Conservation (phyloP, 2,797 vertebrate genomes). For the Telmatherina bonti region DNA sequence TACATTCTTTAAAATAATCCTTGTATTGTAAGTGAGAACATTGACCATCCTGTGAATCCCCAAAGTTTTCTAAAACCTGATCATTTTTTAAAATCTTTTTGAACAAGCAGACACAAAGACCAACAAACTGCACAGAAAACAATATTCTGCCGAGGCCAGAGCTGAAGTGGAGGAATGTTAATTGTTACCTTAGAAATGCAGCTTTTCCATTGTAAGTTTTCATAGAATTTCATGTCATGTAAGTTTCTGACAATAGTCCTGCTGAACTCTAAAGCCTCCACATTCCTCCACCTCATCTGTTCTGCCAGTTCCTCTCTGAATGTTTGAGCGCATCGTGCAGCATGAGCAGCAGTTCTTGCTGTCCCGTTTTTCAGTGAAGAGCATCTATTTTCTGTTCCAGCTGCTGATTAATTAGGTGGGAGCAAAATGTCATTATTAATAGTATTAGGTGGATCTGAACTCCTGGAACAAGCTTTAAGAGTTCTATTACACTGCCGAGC, state of each 20-base stretch:
- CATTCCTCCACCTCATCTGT: too few relatives aligned
- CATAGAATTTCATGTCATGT: background rate
- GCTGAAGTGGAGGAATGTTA: background rate
- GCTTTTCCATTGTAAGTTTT: background rate
- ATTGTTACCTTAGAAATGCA: background rate
- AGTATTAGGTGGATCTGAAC: conserved; percentile 54
- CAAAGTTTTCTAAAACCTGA: too few relatives aligned
- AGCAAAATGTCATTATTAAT: conserved; percentile 63
- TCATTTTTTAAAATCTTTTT: too few relatives aligned
- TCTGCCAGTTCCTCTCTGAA: conserved; percentile 47
- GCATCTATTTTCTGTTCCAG: conserved; percentile 52
- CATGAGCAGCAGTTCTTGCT: conserved; percentile 46
- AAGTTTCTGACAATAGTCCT: conserved; percentile 29
- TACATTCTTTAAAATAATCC: too few relatives aligned
- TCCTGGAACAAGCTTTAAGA: conserved; percentile 53
- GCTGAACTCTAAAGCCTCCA: conserved; percentile 21
- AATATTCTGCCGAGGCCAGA: background rate
- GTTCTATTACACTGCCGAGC: conserved; percentile 52
- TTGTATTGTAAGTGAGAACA: too few relatives aligned
- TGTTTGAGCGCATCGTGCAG: conserved; percentile 54
- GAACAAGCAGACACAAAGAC: background rate
- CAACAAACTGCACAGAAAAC: background rate
- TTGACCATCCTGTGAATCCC: too few relatives aligned
- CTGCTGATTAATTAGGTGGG: conserved; percentile 57
- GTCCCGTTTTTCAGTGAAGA: conserved; percentile 35